These are phyloP conservation scores for Phorcus lineatus DNA, from an alignment of 2,888 invertebrate species.

Conservation along the genomic window DNA sequence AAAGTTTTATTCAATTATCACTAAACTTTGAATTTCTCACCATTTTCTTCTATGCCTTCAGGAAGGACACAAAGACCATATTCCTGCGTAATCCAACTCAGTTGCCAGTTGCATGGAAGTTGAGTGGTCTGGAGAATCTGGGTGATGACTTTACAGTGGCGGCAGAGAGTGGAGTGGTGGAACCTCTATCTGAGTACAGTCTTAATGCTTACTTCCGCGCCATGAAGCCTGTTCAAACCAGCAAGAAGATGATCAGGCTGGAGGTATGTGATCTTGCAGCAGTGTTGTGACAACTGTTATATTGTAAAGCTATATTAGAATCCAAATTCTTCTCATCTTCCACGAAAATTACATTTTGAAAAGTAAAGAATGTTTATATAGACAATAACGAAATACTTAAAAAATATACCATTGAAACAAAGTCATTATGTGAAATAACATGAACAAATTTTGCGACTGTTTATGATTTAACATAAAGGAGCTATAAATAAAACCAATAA, in stretches of 20 bases:
- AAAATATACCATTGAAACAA: no score
- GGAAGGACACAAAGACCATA: conserved; percentile 76
- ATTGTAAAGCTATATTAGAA: no score
- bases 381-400: no score
- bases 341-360: not conserved
- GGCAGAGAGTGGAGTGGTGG: conserved; percentile 74
- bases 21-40: no score
- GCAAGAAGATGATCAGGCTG: conserved; percentile 72
- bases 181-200: conserved; percentile 73
- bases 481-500: no score
- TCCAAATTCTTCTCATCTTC: no score
- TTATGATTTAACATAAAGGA: no score
- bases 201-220: conserved; percentile 75
- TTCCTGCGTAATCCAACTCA: conserved; percentile 74
- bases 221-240: conserved; percentile 73
- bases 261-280: conserved; percentile 62
- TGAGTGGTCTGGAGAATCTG: conserved; percentile 74
- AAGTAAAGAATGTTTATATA: no score
- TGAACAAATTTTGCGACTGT: no score
- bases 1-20: no score
- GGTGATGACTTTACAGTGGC: conserved; percentile 76
- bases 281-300: no score
- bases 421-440: no score
- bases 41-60: conserved; percentile 42
- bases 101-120: conserved; percentile 75